Conservation (phyloP, 2,797 vertebrate species). For the Crocidura indochinensis region DNA sequence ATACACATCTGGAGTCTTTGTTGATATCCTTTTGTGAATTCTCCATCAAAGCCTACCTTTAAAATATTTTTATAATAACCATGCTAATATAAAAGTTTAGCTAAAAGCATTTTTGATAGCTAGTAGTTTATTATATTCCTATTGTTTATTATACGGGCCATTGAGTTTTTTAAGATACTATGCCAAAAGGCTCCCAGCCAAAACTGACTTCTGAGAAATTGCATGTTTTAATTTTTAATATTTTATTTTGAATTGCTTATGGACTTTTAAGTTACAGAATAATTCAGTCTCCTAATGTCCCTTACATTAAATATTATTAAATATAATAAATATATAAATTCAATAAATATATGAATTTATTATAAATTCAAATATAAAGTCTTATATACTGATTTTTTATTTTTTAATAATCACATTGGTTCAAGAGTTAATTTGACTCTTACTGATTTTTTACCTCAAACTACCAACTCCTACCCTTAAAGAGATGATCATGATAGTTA, state of each 20-base stretch:
- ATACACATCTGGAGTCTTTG: background rate
- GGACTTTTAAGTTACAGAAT: background rate
- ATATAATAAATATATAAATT: background rate
- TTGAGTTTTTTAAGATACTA: background rate
- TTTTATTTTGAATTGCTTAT: slow-evolving; percentile 43
- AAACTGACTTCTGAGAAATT: slow-evolving; percentile 27
- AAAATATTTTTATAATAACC: slow-evolving; percentile 10
- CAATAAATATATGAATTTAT: background rate
- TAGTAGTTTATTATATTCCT: slow-evolving; percentile 16
- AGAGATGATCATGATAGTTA: slow-evolving; percentile 23
- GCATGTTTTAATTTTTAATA: slow-evolving; percentile 22
- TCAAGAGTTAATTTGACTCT: slow-evolving; percentile 5
- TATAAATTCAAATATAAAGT: background rate
- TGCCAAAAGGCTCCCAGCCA: background rate
- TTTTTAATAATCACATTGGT: background rate
- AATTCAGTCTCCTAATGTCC: background rate
- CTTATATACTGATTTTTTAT: background rate
- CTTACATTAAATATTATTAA: background rate
- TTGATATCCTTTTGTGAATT: slow-evolving; percentile 2
- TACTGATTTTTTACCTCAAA: slow-evolving; percentile 7
- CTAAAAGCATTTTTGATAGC: slow-evolving; percentile 44
- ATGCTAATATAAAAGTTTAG: background rate
- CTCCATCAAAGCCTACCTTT: background rate
- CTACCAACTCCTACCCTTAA: background rate
- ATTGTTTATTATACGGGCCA: background rate